Evolutionary conservation across 2,113 vertebrate species (phyloP).

Genomic region (Poicephalus meyeri): DNA sequence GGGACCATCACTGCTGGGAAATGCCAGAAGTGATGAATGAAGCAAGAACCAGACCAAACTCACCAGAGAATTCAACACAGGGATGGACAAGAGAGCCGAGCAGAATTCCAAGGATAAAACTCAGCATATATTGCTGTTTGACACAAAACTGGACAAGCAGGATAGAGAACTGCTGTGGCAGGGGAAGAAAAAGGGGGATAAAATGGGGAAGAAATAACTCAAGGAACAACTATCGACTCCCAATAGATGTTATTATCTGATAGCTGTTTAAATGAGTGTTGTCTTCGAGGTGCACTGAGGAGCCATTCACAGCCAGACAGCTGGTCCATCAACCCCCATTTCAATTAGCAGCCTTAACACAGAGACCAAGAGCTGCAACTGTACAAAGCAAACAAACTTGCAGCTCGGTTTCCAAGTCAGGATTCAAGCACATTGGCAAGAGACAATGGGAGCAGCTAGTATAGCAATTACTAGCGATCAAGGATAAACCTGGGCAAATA

Average conservation of each 20-base stretch:
- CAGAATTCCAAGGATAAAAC: neutral
- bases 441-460: neutral
- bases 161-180: neutral
- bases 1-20: neutral
- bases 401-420: neutral
- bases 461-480: neutral
- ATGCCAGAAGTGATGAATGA: neutral
- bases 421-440: neutral
- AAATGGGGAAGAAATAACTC: rapidly evolving
- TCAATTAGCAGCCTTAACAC: neutral
- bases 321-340: neutral
- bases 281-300: neutral
- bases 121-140: neutral
- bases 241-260: neutral
- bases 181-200: neutral
- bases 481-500: neutral
- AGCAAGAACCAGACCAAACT: neutral
- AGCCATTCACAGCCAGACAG: neutral
- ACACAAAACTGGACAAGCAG: neutral
- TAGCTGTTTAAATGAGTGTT: neutral
- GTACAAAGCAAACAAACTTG: neutral
- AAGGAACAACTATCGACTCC: neutral
- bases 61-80: neutral
- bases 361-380: neutral
- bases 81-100: neutral